Conservation (phyloP, 2,113 vertebrate species). For the Lanius collurio region DNA sequence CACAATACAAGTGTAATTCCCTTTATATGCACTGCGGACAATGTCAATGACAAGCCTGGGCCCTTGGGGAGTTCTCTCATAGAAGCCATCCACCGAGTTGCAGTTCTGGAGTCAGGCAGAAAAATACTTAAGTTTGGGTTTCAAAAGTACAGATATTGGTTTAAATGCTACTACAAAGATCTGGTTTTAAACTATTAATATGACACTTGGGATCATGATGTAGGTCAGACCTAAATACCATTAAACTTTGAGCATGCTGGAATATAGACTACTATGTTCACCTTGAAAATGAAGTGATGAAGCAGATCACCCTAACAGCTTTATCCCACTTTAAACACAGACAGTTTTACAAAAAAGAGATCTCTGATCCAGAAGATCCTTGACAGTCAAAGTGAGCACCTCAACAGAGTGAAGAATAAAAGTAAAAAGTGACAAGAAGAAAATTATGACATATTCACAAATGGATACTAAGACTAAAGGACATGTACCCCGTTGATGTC, state of each 20-base stretch:
- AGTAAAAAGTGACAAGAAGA: neutral
- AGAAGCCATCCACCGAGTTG: neutral
- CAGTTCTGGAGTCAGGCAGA: slow-evolving; percentile 68
- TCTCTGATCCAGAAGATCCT: neutral
- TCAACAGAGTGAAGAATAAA: neutral
- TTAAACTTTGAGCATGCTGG: neutral
- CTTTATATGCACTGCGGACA: slow-evolving; percentile 61
- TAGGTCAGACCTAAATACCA: neutral
- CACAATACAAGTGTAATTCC: slow-evolving; percentile 84
- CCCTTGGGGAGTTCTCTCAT: slow-evolving; percentile 44
- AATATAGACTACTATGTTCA: neutral
- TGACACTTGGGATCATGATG: neutral
- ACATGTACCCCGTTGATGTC: neutral
- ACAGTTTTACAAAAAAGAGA: neutral
- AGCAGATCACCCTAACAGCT: neutral
- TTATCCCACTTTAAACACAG: neutral
- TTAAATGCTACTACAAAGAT: neutral
- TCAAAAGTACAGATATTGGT: neutral
- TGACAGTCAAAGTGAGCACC: neutral
- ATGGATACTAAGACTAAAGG: neutral
- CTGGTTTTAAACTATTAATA: neutral
- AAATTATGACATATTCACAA: neutral
- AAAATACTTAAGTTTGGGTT: neutral
- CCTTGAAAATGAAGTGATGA: neutral
- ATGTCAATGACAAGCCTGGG: slow-evolving; percentile 65